Evolutionary conservation across 2,797 vertebrate genomes (phyloP).

Genomic region (Platyrinchus mystaceus): DNA sequence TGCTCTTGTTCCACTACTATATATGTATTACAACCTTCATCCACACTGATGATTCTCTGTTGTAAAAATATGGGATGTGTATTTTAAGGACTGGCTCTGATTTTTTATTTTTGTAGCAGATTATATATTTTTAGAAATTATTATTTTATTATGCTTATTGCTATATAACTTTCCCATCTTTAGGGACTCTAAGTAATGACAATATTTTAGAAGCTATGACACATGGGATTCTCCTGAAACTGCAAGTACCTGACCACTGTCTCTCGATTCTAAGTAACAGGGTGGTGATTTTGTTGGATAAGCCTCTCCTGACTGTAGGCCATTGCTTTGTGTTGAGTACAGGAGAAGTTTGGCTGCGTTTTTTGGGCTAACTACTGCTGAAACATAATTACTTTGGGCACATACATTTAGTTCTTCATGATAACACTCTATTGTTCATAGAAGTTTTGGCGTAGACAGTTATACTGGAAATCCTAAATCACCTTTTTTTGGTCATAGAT

Average conservation of each 20-base stretch:
- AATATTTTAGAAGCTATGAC: neutral
- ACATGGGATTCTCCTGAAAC: neutral
- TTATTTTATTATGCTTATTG: neutral
- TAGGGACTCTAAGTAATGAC: neutral
- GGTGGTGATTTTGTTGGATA: neutral
- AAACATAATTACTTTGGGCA: neutral
- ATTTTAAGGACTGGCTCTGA: neutral
- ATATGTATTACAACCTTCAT: neutral
- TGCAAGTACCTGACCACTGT: neutral
- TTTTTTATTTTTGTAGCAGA: neutral
- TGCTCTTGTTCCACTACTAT: neutral
- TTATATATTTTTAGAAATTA: neutral
- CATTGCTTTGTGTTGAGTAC: neutral
- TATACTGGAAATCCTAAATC: neutral
- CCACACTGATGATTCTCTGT: neutral
- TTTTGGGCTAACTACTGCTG: neutral
- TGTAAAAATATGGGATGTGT: neutral
- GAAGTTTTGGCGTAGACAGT: neutral
- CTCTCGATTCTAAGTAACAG: neutral
- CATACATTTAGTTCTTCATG: neutral
- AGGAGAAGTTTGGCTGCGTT: fast-evolving
- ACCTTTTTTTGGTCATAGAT: neutral
- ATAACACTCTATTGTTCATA: neutral
- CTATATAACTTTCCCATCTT: neutral
- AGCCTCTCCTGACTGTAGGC: neutral